Evolutionary conservation across 1,140 invertebrate genomes (phyloP), one percentile per base, ranked within the genome.

Genomic region (Caerostris darwini): DNA sequence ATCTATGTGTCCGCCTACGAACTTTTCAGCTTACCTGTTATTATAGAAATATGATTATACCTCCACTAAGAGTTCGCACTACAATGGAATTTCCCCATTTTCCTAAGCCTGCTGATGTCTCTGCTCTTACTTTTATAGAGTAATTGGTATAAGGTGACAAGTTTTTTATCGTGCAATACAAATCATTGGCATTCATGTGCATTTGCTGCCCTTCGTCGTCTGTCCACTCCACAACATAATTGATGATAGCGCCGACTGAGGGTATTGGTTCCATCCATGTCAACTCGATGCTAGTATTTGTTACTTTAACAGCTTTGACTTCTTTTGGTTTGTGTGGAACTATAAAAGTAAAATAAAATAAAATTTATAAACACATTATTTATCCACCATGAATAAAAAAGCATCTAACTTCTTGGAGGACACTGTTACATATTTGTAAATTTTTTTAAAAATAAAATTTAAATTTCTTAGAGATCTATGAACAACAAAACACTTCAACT

Each of bases 121-220:
- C 58, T 53, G 90, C 90, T 12, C 14, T 19, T 3, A 92, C 53
- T 56, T 17, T 50, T 3, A 92, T 64, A 4, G 14, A 58, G 64
- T 92, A 92, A 14, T 82, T 61, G 5, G 77, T 92, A 14, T 54
- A 92, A 5, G 90, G 81, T 7, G n/a, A 56, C 14, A 92, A 19
- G 4, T 14, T 12, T 7, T 64, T 57, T 12, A 92, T 56, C 10
- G 34, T 54, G 61, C 19, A 19, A 19, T 56, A 58, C 34, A 56
- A 19, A 53, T 57, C 3, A 17, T 3, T 3, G 8, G n/a, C 3
- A 7, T 3, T 6, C 1, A 3, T 61, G 19, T 56, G 14, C 69
- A 12, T 5, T 58, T n/a, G 7, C 8, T 19, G 3, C 5, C 56
- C 4, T 59, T 59, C 17, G 57, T 19, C 5, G 19, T 67, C 64